A percentile compares a stretch with the other conserved stretches of the same genome.
Conservation (phyloP, 2,797 vertebrate genomes). For the Naso thynnoides region DNA sequence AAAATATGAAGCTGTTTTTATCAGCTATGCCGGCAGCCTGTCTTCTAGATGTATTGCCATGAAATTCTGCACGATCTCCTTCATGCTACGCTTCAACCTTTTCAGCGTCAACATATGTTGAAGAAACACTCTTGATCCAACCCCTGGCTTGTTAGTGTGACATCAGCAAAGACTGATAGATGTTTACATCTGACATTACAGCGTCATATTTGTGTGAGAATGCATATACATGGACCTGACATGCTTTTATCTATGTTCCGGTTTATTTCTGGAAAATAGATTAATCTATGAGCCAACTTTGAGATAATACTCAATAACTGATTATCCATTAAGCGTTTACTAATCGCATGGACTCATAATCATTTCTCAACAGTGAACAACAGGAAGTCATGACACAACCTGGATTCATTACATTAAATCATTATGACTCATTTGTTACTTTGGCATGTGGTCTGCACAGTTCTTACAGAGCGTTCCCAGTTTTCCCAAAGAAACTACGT, state of each 20-base stretch:
- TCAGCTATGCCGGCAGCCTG: too few relatives aligned
- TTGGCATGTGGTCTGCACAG: neutral
- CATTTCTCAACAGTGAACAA: neutral
- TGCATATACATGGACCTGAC: neutral
- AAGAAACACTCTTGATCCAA: neutral
- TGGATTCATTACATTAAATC: constrained; percentile 5
- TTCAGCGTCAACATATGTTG: too few relatives aligned
- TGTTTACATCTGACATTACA: neutral
- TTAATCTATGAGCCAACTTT: neutral
- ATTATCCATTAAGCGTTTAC: neutral
- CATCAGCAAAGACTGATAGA: neutral
- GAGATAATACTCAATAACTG: neutral
- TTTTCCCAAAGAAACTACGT: neutral
- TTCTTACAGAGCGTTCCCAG: neutral
- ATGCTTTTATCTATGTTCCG: neutral
- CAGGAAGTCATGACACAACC: neutral
- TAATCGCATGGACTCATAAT: neutral
- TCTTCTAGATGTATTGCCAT: too few relatives aligned
- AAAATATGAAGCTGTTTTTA: too few relatives aligned
- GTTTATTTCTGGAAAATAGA: neutral
- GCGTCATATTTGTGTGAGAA: neutral
- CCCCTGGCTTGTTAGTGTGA: neutral
- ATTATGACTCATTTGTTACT: neutral
- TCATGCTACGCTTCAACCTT: too few relatives aligned
- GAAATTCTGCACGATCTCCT: too few relatives aligned